Evolutionary conservation across 2,113 vertebrate genomes (phyloP).

Genomic region (Myotis brandtii): DNA sequence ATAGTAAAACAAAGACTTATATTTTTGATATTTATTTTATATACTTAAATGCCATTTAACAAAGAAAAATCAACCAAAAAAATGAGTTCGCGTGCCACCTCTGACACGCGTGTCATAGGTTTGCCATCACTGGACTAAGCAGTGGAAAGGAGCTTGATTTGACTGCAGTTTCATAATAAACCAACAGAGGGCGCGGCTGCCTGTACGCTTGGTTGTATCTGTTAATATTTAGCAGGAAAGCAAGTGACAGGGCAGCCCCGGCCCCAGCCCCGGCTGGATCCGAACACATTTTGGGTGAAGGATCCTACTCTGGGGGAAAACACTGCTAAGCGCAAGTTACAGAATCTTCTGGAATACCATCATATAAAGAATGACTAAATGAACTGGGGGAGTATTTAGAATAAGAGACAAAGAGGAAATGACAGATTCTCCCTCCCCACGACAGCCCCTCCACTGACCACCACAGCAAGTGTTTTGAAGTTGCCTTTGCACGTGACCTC

Average conservation of each 20-base stretch:
- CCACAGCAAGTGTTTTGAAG: not conserved
- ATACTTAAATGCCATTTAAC: too few relatives aligned
- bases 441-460: not conserved
- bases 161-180: constrained; percentile 19
- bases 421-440: not conserved
- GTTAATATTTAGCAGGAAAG: not conserved
- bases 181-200: constrained; percentile 55
- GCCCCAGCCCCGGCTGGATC: not conserved
- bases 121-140: not conserved
- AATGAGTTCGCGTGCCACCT: too few relatives aligned
- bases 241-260: not conserved
- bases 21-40: too few relatives aligned
- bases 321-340: not conserved
- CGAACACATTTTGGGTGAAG: not conserved
- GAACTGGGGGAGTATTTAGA: not conserved
- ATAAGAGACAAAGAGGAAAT: not conserved
- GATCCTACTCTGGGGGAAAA: not conserved
- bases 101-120: too few relatives aligned
- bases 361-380: not conserved
- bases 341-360: not conserved
- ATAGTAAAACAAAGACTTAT: too few relatives aligned
- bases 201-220: not conserved
- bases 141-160: not conserved
- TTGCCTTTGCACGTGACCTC: not conserved
- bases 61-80: too few relatives aligned